Conservation (phyloP, 37 sponge, comb jelly and placozoan genomes). For the Chondrilla cf. caribensis region DNA sequence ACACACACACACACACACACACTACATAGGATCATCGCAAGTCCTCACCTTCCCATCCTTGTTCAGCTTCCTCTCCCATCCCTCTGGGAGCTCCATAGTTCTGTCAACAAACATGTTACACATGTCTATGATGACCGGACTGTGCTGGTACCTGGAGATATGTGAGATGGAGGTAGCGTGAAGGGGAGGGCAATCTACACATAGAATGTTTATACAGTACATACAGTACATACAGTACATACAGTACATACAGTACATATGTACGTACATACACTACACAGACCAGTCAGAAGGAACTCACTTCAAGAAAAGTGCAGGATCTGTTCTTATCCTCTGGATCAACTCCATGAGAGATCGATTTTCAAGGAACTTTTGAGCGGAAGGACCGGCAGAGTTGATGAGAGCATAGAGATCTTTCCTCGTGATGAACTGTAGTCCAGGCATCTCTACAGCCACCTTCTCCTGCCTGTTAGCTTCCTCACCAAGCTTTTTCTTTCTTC, state of each 20-base stretch:
- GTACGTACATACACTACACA: not conserved
- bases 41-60: conserved; percentile 63
- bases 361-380: conserved; percentile 57
- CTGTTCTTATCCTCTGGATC: conserved; percentile 65
- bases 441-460: conserved; percentile 23
- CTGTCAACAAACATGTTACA: conserved; percentile 68
- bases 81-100: conserved; percentile 53
- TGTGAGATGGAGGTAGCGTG: not conserved
- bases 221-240: no score
- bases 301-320: conserved; percentile 67
- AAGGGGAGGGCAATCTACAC: no score
- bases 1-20: no score
- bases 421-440: conserved; percentile 67
- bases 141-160: conserved; percentile 69
- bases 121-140: conserved; percentile 61
- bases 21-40: no score
- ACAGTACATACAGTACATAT: conserved; percentile 2
- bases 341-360: conserved; percentile 73
- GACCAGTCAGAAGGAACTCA: conserved; percentile 22
- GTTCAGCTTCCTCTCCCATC: conserved; percentile 86
- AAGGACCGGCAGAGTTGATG: conserved; percentile 66
- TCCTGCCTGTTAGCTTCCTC: not conserved
- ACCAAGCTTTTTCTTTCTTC: not conserved
- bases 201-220: no score
- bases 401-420: conserved; percentile 74